Evolutionary conservation across 1,140 invertebrate genomes (phyloP), one percentile per base, ranked within the genome.

Genomic region (Olivierus martensii): DNA sequence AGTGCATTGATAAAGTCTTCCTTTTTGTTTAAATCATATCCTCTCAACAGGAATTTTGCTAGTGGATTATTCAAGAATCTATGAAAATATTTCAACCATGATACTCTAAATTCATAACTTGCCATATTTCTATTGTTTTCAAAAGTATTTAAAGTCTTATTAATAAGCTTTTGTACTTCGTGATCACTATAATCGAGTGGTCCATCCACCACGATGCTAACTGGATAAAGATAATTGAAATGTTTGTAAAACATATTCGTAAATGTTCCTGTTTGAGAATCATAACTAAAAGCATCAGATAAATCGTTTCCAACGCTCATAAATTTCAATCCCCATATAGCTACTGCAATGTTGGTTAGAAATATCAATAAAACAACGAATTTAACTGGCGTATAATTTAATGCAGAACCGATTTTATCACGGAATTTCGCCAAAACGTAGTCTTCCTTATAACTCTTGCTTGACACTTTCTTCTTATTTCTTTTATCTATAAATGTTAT

Each of bases 251-350:
- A 86, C 6, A 82, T 73, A 62, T 90, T 83, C 63, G 90, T 91
- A 66, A 89, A 92, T 53, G 78, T 77, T n/a, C 89, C 82, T 3
- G 87, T 89, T 63, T 92, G 91, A 0, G 87, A 91, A 67, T 90
- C 86, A 34, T 81, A 79, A 65, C 83, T 79, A 2, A 87, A 87
- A 1, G 91, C 28, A 28, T 71, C 63, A 87, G 87, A 22, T 84
- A 75, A 52, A 87, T 71, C 61, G 91, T 84, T 10, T 94, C 70
- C 1, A 89, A 90, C 74, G 93, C 90, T 66, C 89, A 78, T 22
- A 95, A 79, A 56, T 82, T 81, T 0, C 89, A 77, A 1, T 90
- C 90, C 68, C 88, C 93, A 43, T 87, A 76, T 1, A 88, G 87
- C 2, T 88, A 83, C 1, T 75, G 76, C 2, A 28, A 94, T 63